phyloP scores from a whole-genome alignment of 53 echinoderm and acorn worm genomes.

The Holothuria leucospilota region DNA sequence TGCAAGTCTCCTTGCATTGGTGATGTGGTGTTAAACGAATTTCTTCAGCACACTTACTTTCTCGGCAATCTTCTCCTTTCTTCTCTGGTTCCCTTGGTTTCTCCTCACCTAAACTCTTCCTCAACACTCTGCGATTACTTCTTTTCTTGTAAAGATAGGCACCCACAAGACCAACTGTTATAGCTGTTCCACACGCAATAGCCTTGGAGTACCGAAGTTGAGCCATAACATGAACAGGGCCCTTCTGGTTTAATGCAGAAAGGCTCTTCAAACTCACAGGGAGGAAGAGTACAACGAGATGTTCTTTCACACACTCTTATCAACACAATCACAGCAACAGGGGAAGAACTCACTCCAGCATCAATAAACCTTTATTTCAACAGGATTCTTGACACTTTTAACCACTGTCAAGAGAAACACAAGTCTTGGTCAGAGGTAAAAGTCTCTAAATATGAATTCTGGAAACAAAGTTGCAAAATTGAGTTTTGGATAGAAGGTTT shows the following conservation, averaged over 20 bases:
- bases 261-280: neutral
- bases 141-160: slow-evolving; percentile 76
- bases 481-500: neutral
- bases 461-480: neutral
- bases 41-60: slow-evolving; percentile 34
- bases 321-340: no score
- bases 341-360: no score
- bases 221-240: slow-evolving; percentile 67
- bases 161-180: slow-evolving; percentile 82
- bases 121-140: slow-evolving; percentile 41
- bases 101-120: slow-evolving; percentile 53
- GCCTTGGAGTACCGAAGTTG: slow-evolving; percentile 90
- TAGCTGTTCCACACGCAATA: slow-evolving; percentile 84
- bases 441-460: slow-evolving; percentile 12
- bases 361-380: no score
- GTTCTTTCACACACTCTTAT: no score
- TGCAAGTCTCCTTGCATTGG: slow-evolving; percentile 40
- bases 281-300: no score
- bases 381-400: neutral
- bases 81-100: slow-evolving; percentile 38
- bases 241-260: neutral
- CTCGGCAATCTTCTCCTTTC: slow-evolving; percentile 12
- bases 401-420: slow-evolving; percentile 21
- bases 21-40: slow-evolving; percentile 12
- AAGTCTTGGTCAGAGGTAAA: slow-evolving; percentile 1